phyloP scores from a whole-genome alignment of 30 jellyfish, hydroid and myxozoan species.

The Nemopilema nomurai region DNA sequence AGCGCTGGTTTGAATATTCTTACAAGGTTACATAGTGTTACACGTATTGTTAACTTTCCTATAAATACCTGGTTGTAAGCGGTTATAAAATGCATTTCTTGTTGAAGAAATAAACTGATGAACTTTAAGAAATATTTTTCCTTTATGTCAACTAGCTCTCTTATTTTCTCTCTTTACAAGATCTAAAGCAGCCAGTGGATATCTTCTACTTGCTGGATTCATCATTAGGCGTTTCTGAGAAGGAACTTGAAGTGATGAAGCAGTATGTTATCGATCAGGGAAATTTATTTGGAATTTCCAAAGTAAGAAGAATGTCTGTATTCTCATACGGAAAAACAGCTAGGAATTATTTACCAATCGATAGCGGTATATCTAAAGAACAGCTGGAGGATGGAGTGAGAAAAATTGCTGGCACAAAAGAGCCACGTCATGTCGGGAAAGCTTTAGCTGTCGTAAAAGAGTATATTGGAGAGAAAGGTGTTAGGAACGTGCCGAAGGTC shows the following conservation, averaged over 20 bases:
- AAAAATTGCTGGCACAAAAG: neutral
- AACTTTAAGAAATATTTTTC: neutral
- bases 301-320: slow-evolving; percentile 2
- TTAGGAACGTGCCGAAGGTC: slow-evolving; percentile 17
- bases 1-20: too few relatives aligned
- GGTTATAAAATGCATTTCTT: too few relatives aligned
- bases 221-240: slow-evolving; percentile 31
- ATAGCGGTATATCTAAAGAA: slow-evolving; percentile 11
- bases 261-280: slow-evolving; percentile 4
- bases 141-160: neutral
- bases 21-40: too few relatives aligned
- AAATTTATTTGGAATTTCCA: neutral
- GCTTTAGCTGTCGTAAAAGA: slow-evolving; percentile 6
- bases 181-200: slow-evolving; percentile 30
- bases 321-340: slow-evolving; percentile 14
- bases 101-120: too few relatives aligned
- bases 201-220: slow-evolving; percentile 46
- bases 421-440: slow-evolving; percentile 10
- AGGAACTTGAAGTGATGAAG: slow-evolving; percentile 18
- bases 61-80: too few relatives aligned
- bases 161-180: slow-evolving; percentile 6
- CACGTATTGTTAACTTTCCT: too few relatives aligned
- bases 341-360: neutral
- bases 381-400: neutral
- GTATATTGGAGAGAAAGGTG: neutral